Evolutionary conservation across 2,797 vertebrate genomes (phyloP), one percentile per base, ranked within the genome.

Genomic region (Synaphobranchus kaupii): DNA sequence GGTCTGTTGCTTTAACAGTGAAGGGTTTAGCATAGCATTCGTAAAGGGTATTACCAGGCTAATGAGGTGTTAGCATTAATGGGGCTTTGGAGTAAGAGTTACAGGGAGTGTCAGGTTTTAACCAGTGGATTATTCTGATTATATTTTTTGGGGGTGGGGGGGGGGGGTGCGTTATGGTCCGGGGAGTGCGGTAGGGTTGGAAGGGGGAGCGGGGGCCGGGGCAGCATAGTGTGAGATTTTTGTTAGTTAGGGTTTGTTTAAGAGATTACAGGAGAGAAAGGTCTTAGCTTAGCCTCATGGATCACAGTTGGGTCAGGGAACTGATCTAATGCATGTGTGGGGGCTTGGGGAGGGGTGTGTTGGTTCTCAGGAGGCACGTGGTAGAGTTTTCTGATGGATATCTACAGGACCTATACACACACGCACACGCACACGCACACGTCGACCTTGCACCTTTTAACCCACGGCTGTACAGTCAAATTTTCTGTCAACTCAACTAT

Each of bases 11-110:
- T 84, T 66, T 84, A 25, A 63, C 58, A 44, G 58, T 66, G 34
- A 66, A 58, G 31, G 84, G 84, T 52, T 68, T 85, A 73, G 85
- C 8, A 17, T 15, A 54, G 20, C 50, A 86, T 71, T 44, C 47
- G 83, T 39, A 44, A 28, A 12, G 58, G 84, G 84, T 54, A 66
- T 85, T 86, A 86, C 15, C 68, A 52, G 44, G n/a, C 3, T 48
- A 52, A 89, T 66, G 85, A 90, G 82, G 90, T 88, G 85, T 90
- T 89, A 87, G 83, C 87, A 87, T 71, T 89, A 90, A 89, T 88
- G 85, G 78, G 85, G 66, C 84, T 89, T 90, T 87, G 88, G 58
- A 88, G 84, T 87, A 88, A 88, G 84, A 54, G 85, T 85, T 78
- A 39, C 28, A 34, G 48, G 73, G 50, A 58, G 54, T 56, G 28